A percentile compares a stretch with the other conserved stretches of the same genome.
phyloP scores from a whole-genome alignment of 2,113 vertebrate genomes.

The Pollachius pollachius region DNA sequence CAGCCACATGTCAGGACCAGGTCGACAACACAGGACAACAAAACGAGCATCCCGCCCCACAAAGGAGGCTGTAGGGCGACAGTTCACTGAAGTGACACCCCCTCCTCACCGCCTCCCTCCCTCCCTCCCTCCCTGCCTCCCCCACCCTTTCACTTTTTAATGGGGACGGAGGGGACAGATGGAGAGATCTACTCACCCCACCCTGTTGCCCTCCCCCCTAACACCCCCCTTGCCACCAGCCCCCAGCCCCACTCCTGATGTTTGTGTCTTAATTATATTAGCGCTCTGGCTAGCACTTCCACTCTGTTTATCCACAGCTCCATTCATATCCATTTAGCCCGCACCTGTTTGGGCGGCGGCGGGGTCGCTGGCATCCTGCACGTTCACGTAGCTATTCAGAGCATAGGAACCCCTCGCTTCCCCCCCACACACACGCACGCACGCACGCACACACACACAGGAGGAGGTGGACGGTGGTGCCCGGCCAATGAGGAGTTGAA shows the following conservation, averaged over 20 bases:
- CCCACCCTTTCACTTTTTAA: constrained; percentile 61
- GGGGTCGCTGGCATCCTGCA: constrained; percentile 61
- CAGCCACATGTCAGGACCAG: constrained; percentile 34
- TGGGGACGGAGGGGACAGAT: constrained; percentile 83
- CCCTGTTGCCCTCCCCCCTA: constrained; percentile 73
- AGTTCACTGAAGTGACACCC: neutral
- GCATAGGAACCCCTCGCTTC: constrained; percentile 2
- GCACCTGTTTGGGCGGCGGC: constrained; percentile 97
- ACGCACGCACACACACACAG: too few species aligned
- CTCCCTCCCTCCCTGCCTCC: constrained; percentile 10
- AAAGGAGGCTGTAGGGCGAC: neutral
- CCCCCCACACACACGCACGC: neutral
- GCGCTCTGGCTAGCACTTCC: constrained; percentile 86
- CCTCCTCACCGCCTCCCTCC: neutral
- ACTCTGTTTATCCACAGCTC: constrained; percentile 96
- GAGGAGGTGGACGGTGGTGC: too few species aligned
- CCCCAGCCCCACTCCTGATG: constrained; percentile 77
- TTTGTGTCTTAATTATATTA: constrained; percentile 99
- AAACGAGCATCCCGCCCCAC: neutral
- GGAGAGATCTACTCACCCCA: constrained; percentile 79
- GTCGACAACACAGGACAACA: constrained; percentile 11
- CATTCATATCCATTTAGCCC: constrained; percentile 99
- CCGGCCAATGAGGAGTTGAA: constrained; percentile 44
- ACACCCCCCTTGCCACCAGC: constrained; percentile 8
- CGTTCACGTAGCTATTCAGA: neutral